Evolutionary conservation across 2,888 invertebrate genomes (phyloP).

Genomic region (Pimpla rufipes): DNA sequence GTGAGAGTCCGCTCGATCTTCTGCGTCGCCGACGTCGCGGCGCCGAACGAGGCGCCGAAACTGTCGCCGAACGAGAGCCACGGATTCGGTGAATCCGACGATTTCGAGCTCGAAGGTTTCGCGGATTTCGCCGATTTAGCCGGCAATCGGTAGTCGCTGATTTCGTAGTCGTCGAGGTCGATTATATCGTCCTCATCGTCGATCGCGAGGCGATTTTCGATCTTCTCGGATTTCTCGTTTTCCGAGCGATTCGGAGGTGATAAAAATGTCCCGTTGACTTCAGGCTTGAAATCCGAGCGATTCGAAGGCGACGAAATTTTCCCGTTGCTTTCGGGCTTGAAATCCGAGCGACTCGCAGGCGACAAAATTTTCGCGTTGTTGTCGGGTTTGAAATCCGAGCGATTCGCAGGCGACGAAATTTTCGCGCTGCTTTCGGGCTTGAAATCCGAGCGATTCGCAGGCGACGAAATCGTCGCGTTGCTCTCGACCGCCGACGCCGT

Average conservation of each 20-base stretch:
- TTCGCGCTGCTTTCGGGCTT: no score
- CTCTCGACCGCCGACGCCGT: no score
- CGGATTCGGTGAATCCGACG: not conserved
- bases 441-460: not conserved
- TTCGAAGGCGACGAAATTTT: not conserved
- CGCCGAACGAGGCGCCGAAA: constrained; percentile 5
- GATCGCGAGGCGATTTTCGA: no score
- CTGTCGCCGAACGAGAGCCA: constrained; percentile 44
- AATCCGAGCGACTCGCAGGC: not conserved
- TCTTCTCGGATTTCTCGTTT: no score
- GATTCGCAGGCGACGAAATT: not conserved
- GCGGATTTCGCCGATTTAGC: constrained; percentile 12
- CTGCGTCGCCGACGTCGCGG: constrained; percentile 24
- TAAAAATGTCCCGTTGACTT: no score
- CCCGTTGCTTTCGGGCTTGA: not conserved
- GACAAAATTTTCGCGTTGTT: no score
- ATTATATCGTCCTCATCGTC: not conserved
- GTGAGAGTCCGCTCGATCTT: constrained; percentile 35
- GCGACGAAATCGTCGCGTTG: not conserved
- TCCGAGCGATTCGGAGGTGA: no score
- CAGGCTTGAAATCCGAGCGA: not conserved
- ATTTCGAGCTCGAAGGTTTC: not conserved
- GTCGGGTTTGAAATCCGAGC: not conserved
- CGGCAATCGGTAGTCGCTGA: not conserved
- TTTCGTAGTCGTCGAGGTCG: constrained; percentile 24